These are phyloP conservation scores for Toxostoma redivivum DNA, from an alignment of 2,113 vertebrate species.

Conservation along the genomic window DNA sequence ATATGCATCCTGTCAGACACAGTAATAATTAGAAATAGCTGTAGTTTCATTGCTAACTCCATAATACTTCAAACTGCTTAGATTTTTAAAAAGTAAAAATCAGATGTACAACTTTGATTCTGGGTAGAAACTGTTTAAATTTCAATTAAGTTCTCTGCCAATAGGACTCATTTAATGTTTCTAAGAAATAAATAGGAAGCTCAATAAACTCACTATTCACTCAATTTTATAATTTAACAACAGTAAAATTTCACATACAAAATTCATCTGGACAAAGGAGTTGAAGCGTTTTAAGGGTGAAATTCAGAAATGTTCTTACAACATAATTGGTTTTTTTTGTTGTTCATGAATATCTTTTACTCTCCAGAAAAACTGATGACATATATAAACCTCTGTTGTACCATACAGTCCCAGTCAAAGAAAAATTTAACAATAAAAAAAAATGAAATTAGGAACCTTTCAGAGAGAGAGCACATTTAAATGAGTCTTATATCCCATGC, in stretches of 20 bases:
- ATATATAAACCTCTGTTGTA: not conserved
- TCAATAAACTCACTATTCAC: not conserved
- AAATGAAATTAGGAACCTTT: not conserved
- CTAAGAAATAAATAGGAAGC: not conserved
- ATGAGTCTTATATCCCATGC: not conserved
- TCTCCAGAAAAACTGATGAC: not conserved
- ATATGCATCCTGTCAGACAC: slow-evolving; percentile 38
- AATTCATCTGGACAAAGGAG: not conserved
- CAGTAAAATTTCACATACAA: not conserved
- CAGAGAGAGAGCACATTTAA: not conserved
- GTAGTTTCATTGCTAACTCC: not conserved
- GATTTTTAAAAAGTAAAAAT: not conserved
- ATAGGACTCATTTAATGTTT: not conserved
- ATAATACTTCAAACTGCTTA: not conserved
- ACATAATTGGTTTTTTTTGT: not conserved
- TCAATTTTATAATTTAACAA: not conserved
- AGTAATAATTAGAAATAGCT: slow-evolving; percentile 59
- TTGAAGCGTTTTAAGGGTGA: not conserved
- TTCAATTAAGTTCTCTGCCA: not conserved
- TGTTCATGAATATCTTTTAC: not conserved
- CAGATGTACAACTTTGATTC: not conserved
- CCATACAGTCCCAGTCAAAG: not conserved
- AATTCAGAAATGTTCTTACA: not conserved
- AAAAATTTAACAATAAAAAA: not conserved
- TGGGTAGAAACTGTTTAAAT: not conserved